Evolutionary conservation across 2,113 vertebrate species (phyloP).

Genomic region (Pelmatolapia mariae): DNA sequence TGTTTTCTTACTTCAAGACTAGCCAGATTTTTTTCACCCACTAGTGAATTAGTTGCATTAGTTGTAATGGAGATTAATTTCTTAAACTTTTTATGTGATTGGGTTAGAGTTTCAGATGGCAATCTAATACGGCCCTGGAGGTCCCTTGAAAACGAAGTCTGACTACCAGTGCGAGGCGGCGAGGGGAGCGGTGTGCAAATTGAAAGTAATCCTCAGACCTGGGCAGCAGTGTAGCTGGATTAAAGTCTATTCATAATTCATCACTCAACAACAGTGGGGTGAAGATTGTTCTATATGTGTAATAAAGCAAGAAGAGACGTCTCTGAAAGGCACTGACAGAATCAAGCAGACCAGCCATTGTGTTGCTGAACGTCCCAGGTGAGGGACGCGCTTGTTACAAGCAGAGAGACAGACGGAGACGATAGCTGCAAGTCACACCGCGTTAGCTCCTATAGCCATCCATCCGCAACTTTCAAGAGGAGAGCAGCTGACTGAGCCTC

Average conservation of each 20-base stretch:
- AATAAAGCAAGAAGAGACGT: constrained; percentile 46
- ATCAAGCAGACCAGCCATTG: neutral
- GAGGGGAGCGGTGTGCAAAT: constrained; percentile 38
- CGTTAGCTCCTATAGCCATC: constrained; percentile 9
- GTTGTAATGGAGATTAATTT: constrained; percentile 14
- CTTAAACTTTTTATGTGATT: constrained; percentile 42
- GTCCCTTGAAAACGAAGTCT: constrained; percentile 45
- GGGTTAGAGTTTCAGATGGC: constrained; percentile 47
- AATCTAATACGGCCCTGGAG: constrained; percentile 42
- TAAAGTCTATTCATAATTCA: constrained; percentile 67
- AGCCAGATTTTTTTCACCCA: neutral
- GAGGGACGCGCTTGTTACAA: constrained; percentile 10
- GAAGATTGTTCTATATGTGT: constrained; percentile 49
- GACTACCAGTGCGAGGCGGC: constrained; percentile 19
- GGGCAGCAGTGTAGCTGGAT: constrained; percentile 23
- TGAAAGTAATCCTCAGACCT: constrained; percentile 56
- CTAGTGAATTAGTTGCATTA: neutral
- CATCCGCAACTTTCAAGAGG: neutral
- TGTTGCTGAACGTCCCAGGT: constrained; percentile 14
- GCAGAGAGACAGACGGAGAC: neutral
- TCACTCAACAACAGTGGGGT: constrained; percentile 42
- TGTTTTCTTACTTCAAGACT: neutral
- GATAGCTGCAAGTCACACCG: neutral
- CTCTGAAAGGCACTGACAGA: constrained; percentile 28
- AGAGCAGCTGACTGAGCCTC: constrained; percentile 6